Percentiles rank a stretch among this genome's conserved stretches.
These are phyloP conservation scores for Condylostylus longicornis DNA, from an alignment of 1,140 invertebrate genomes.

Conservation along the genomic window DNA sequence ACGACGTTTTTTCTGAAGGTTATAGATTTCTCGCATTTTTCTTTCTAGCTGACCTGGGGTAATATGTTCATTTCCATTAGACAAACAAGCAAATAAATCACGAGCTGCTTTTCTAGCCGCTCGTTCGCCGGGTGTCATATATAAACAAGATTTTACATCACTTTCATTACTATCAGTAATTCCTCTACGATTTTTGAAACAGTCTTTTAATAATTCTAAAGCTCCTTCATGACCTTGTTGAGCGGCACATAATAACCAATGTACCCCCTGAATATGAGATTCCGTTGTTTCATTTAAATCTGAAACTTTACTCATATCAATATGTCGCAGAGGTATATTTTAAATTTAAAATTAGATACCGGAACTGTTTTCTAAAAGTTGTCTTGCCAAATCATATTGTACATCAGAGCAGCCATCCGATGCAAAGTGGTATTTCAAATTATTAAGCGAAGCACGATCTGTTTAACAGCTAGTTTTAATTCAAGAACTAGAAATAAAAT, in stretches of 20 bases:
- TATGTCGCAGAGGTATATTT: background rate
- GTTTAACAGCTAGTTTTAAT: background rate
- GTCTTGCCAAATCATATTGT: constrained; percentile 48
- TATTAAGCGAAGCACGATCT: constrained; percentile 39
- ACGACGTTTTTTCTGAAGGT: constrained; percentile 31
- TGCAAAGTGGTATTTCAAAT: constrained; percentile 43
- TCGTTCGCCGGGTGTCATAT: constrained; percentile 70
- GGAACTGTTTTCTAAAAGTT: constrained; percentile 41
- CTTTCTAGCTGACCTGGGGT: constrained; percentile 60
- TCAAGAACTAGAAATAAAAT: background rate
- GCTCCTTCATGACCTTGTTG: constrained; percentile 79
- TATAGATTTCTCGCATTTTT: constrained; percentile 49
- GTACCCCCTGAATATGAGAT: constrained; percentile 50
- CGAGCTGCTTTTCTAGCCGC: constrained; percentile 67
- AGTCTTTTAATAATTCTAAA: constrained; percentile 60
- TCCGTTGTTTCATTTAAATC: constrained; percentile 27
- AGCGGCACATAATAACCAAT: constrained; percentile 78
- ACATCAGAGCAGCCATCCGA: constrained; percentile 52
- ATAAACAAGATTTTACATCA: constrained; percentile 68
- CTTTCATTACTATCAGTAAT: constrained; percentile 66
- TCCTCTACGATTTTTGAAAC: constrained; percentile 58
- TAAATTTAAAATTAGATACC: constrained; percentile 28
- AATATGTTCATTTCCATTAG: constrained; percentile 71
- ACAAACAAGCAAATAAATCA: constrained; percentile 67
- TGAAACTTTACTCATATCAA: background rate